These are phyloP conservation scores for Elysia crispata DNA, from an alignment of 2,888 invertebrate species.

Conservation along the genomic window DNA sequence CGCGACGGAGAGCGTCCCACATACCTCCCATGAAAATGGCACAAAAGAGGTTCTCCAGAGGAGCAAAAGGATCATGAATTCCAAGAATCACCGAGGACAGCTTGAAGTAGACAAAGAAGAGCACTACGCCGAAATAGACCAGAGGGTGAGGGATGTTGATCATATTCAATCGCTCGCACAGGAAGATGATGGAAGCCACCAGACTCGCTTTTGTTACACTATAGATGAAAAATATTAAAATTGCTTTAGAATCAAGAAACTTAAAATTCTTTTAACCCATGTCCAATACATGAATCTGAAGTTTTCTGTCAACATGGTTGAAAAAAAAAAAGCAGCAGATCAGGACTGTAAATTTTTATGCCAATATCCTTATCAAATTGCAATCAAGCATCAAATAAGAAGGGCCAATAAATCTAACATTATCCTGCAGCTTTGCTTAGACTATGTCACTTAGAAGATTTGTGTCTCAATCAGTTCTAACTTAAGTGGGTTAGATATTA, in stretches of 20 bases:
- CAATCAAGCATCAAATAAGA: no score
- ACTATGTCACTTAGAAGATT: no score
- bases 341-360: no score
- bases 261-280: no score
- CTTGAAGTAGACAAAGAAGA: slow-evolving; percentile 98
- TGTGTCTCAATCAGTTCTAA: no score
- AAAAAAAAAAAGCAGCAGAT: no score
- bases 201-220: slow-evolving; percentile 98
- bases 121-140: slow-evolving; percentile 97
- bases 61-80: slow-evolving; percentile 98
- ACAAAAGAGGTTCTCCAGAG: slow-evolving; percentile 98
- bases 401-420: no score
- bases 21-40: slow-evolving; percentile 93
- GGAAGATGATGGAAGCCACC: slow-evolving; percentile 96
- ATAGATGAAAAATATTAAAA: slow-evolving; percentile 68
- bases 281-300: no score
- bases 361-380: no score
- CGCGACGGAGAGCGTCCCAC: slow-evolving; percentile 96
- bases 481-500: no score
- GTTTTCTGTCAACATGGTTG: no score
- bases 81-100: slow-evolving; percentile 95
- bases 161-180: slow-evolving; percentile 95
- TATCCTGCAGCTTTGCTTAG: no score
- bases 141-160: slow-evolving; percentile 97
- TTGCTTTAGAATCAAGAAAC: neutral